A percentile compares a stretch with the other conserved stretches of the same genome.
These are phyloP conservation scores for Nowickia ferox DNA, from an alignment of 2,888 invertebrate species.

Conservation along the genomic window DNA sequence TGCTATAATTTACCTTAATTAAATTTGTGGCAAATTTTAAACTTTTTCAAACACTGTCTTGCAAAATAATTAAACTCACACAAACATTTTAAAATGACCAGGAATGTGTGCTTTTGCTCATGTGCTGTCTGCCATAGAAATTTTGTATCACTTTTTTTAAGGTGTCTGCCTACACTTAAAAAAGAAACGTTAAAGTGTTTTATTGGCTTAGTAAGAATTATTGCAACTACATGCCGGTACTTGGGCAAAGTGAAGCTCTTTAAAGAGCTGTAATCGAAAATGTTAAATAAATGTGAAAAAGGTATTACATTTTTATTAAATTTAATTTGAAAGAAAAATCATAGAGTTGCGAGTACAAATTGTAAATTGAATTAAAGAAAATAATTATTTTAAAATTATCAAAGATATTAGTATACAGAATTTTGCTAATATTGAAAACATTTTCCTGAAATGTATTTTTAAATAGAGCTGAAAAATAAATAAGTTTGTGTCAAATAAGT, in stretches of 20 bases:
- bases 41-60: slow-evolving; percentile 42
- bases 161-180: slow-evolving; percentile 67
- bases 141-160: slow-evolving; percentile 57
- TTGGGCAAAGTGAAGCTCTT: slow-evolving; percentile 32
- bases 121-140: slow-evolving; percentile 25
- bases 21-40: neutral
- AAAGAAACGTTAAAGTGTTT: slow-evolving; percentile 67
- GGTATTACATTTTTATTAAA: slow-evolving; percentile 3
- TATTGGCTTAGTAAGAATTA: slow-evolving; percentile 71
- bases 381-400: neutral
- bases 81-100: slow-evolving; percentile 18
- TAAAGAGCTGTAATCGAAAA: neutral
- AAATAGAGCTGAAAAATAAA: no score
- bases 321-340: neutral
- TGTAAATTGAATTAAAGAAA: neutral
- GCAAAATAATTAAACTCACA: slow-evolving; percentile 51
- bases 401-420: no score
- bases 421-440: no score
- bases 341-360: neutral
- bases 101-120: neutral
- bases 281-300: slow-evolving; percentile 8
- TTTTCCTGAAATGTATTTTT: no score
- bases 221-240: slow-evolving; percentile 48
- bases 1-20: no score
- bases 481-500: no score